A percentile compares a stretch with the other conserved stretches of the same genome.
phyloP scores from a whole-genome alignment of 2,113 vertebrate genomes.

The Antechinus flavipes region DNA sequence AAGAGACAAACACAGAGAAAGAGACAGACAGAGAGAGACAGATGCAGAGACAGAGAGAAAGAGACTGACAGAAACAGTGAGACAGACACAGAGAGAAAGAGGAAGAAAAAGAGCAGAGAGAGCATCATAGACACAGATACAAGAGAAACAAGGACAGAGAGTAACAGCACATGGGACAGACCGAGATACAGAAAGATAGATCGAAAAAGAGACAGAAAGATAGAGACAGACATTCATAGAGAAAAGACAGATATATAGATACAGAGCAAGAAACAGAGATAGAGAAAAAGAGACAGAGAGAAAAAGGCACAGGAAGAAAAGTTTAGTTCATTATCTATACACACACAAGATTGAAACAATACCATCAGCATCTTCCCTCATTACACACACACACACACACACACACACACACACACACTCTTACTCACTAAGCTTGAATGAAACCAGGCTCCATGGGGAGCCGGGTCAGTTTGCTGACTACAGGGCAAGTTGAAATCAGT shows the following conservation, averaged over 20 bases:
- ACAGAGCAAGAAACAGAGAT: background rate
- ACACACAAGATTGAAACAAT: background rate
- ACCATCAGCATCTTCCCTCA: background rate
- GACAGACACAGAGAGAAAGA: background rate
- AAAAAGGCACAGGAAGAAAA: background rate
- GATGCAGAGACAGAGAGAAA: background rate
- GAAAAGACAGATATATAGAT: no score
- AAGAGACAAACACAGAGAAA: background rate
- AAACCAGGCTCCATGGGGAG: background rate
- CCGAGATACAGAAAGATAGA: no score
- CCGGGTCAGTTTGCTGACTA: rapidly evolving
- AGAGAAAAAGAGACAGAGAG: background rate
- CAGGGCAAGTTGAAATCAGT: background rate
- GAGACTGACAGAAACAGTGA: background rate
- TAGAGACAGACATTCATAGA: no score
- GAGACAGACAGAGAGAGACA: background rate
- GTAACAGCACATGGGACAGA: no score
- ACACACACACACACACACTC: no score
- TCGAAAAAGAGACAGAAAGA: no score
- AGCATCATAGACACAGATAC: no score
- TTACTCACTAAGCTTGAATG: background rate
- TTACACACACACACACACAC: no score
- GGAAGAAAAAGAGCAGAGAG: no score
- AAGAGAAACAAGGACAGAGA: no score
- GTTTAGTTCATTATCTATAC: background rate